A percentile compares a stretch with the other conserved stretches of the same genome.
phyloP scores from a whole-genome alignment of 1,140 invertebrate genomes.

The Philopotamus ludificatus region DNA sequence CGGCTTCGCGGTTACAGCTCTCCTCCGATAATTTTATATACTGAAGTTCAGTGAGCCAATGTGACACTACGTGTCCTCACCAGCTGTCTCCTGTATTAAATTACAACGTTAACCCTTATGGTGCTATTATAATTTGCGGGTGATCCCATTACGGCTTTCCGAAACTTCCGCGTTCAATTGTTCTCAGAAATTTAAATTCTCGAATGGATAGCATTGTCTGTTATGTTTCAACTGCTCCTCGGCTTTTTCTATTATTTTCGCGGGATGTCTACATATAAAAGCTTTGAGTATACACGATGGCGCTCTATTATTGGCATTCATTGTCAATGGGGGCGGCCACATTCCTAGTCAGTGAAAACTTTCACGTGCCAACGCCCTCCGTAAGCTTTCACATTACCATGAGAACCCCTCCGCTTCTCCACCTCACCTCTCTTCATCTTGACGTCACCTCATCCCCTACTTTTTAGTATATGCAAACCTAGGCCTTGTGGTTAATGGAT shows the following conservation, averaged over 20 bases:
- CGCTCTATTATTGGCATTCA: slow-evolving; percentile 7
- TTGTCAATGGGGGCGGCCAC: neutral
- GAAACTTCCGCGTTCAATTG: no score
- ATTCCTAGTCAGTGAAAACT: slow-evolving; percentile 8
- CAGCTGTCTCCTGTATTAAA: no score
- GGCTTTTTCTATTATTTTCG: neutral
- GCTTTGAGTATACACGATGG: neutral
- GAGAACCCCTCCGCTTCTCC: neutral
- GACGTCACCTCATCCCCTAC: neutral
- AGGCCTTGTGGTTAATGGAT: neutral
- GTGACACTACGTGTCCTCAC: no score
- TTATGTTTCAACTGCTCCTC: no score
- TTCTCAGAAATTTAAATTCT: no score
- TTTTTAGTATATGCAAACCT: neutral
- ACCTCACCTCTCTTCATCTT: neutral
- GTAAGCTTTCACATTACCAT: neutral
- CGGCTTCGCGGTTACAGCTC: no score
- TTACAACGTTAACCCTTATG: no score
- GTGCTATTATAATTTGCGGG: no score
- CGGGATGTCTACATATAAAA: neutral
- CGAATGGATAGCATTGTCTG: no score
- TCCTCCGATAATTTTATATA: no score
- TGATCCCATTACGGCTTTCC: no score
- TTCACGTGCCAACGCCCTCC: slow-evolving; percentile 6
- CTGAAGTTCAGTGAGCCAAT: no score